phyloP scores from a whole-genome alignment of 2,113 vertebrate genomes.

The Saguinus imperator region DNA sequence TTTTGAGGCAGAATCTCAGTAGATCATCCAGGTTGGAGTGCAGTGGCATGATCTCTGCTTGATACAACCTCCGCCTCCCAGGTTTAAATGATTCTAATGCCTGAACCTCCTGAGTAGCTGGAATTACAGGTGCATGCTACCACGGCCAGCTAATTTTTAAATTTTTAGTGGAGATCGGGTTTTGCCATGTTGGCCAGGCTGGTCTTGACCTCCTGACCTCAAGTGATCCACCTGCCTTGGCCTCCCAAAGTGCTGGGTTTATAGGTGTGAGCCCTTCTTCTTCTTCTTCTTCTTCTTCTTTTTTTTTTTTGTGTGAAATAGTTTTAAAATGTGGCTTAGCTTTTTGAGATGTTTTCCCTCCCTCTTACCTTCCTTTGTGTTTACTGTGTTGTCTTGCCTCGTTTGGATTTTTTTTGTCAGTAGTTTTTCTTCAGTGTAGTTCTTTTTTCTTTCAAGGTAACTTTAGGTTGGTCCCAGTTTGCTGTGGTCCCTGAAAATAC shows the following conservation, averaged over 20 bases:
- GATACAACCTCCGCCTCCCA: background rate
- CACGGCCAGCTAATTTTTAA: too few species aligned
- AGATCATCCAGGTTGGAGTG: background rate
- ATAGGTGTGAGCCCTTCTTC: background rate
- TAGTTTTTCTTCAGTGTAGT: background rate
- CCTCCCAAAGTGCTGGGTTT: too few species aligned
- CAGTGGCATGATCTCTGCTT: too few species aligned
- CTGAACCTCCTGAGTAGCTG: background rate
- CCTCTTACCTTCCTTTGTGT: background rate
- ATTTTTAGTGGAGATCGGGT: too few species aligned
- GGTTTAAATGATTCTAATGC: background rate
- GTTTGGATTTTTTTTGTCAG: background rate
- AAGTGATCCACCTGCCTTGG: too few species aligned
- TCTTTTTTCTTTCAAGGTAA: background rate
- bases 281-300: too few species aligned
- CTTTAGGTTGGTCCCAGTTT: background rate
- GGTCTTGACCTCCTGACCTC: too few species aligned
- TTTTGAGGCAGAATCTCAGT: background rate
- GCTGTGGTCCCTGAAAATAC: background rate
- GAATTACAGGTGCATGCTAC: background rate
- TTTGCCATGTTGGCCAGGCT: too few species aligned
- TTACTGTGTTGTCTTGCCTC: background rate
- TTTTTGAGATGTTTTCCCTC: background rate
- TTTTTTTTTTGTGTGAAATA: background rate
- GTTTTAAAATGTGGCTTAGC: background rate